Evolutionary conservation across 2,888 invertebrate genomes (phyloP), one percentile per base, ranked within the genome.

Genomic region (Phaonia tiefii): DNA sequence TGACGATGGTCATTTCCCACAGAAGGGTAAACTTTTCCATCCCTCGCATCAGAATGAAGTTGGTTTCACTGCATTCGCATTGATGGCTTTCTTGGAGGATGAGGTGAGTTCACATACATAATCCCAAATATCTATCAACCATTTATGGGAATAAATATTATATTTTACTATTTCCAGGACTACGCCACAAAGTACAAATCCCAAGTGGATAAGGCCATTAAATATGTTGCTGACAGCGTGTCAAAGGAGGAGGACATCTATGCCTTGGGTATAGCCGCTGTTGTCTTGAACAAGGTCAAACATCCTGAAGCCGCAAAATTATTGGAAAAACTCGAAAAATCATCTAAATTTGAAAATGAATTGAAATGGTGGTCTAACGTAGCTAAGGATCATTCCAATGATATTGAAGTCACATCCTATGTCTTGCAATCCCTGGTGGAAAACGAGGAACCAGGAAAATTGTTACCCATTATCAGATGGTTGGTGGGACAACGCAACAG

Each of bases 341-440:
- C 78, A 11, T 91, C 85, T 13, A 80, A 74, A 37, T 71, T 75
- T 39, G 90, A 92, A 69, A 92, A 84, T 10, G 94, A 94, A 63
- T 92, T 93, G 85, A 94, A 94, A 86, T 97, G 97, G 97, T 94
- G 94, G 75, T 94, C 95, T 77, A 90, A 91, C 11, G 51, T 42
- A 22, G 79, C 76, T 25, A 91, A 91, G 82, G 90, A 93, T 80
- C 94, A 93, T 79, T 94, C 96, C 49, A 93, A 95, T 0, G 89
- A 90, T 84, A 92, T 98, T 3, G 96, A 97, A 89, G 96, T 97
- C 85, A 98, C 98, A 0, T 94, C 98, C 0, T 99, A 98, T 90
- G 96, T 95, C 0, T 91, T 99, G 74, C 92, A 97, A 73, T 94
- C 96, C 0, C 86, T 94, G 13, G 92, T 92, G 74, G 90, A 90